Evolutionary conservation across 2,797 vertebrate genomes (phyloP), one percentile per base, ranked within the genome.

Genomic region (Coracias cyanogaster): DNA sequence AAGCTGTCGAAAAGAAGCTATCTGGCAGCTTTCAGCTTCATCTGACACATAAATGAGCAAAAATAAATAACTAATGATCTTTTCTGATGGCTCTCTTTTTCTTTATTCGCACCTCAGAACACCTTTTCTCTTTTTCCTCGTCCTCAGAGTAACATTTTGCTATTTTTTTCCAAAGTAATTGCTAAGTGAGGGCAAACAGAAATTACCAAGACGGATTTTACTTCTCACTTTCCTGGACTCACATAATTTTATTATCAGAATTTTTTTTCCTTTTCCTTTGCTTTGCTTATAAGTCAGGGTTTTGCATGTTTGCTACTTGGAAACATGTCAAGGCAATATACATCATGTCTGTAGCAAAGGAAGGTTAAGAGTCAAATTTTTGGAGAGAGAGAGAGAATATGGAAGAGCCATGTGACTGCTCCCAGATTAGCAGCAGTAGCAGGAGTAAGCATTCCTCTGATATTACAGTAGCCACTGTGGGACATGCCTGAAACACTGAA

Each of bases 11-110:
- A 98, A 98, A 98, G 98, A 96, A 98, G 98, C 97, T 98, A 96
- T 99, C 98, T 98, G 98, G 98, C 98, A 98, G 98, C 98, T 98
- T 97, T 98, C 98, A 64, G 96, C 98, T 98, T 97, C 98, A 98
- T 94, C 98, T 96, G 96, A 98, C 99, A 98, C 95, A 92, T 98
- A 97, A 97, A 96, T 98, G 98, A 99, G 98, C 94, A 97, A 46
- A 91, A 97, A 97, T 90, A 97, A 95, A 97, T 93, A 95, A 96
- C 92, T 91, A 94, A 93, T 70, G 37, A 93, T 65, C 25, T 90
- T 97, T 97, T 86, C 92, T 91, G 64, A 64, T 7, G 26, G 71
- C 69, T 94, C 5, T 17, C 6, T 41, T n/a, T 70, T 71, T 24
- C 41, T 90, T 92, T 4, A 54, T 91, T 94, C 87, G 69, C 51